Percentiles rank a stretch among this genome's conserved stretches.
Conservation (phyloP, 2,888 invertebrate species). For the Drosophila tripunctata region DNA sequence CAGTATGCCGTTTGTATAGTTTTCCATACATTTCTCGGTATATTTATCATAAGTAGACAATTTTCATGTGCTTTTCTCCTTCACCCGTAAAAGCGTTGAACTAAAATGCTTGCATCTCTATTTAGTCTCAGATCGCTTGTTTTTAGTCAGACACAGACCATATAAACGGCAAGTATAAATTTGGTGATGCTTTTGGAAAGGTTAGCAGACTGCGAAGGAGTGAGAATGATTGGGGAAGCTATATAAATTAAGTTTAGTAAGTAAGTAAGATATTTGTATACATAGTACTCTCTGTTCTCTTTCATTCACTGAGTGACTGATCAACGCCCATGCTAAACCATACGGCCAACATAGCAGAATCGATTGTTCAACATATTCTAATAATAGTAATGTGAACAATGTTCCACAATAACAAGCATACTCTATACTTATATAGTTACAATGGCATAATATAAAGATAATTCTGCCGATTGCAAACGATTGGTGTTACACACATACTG, state of each 20-base stretch:
- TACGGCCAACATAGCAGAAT: too few relatives aligned
- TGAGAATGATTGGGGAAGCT: not conserved
- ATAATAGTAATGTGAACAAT: too few relatives aligned
- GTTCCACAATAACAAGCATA: too few relatives aligned
- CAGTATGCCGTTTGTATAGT: constrained; percentile 25
- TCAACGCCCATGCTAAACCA: too few relatives aligned
- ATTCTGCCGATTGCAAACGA: constrained; percentile 60
- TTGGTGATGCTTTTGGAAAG: too few relatives aligned
- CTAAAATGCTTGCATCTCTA: constrained; percentile 34
- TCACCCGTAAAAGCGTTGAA: constrained; percentile 1
- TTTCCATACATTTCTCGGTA: constrained; percentile 40
- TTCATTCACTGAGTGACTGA: too few relatives aligned
- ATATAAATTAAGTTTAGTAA: too few relatives aligned
- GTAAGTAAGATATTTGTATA: too few relatives aligned
- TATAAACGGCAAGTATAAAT: too few relatives aligned
- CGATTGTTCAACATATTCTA: too few relatives aligned
- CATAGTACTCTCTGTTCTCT: too few relatives aligned
- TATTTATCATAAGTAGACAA: constrained; percentile 68
- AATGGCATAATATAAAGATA: constrained; percentile 18
- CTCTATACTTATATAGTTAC: not conserved
- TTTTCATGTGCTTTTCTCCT: constrained; percentile 27
- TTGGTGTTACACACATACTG: constrained; percentile 35
- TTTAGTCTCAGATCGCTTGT: constrained; percentile 22
- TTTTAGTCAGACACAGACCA: constrained; percentile 3
- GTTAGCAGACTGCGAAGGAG: not conserved